Evolutionary conservation across 2,888 invertebrate species (phyloP).

Genomic region (Drosophila sordidula): DNA sequence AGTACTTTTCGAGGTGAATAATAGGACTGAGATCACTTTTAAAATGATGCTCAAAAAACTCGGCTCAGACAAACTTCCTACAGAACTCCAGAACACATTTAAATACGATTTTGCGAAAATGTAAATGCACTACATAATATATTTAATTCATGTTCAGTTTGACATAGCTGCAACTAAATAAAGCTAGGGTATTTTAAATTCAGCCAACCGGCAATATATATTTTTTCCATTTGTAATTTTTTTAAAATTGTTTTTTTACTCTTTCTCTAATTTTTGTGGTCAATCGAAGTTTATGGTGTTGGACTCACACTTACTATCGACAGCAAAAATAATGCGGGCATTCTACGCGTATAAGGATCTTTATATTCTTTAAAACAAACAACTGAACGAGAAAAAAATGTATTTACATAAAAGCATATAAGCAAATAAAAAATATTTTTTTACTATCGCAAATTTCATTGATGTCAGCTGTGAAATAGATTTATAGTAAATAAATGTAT

Average conservation of each 20-base stretch:
- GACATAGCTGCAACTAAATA: too few relatives aligned
- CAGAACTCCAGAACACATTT: too few relatives aligned
- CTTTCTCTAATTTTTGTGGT: background rate
- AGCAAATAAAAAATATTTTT: background rate
- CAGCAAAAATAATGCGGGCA: background rate
- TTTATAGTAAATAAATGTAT: background rate
- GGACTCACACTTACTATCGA: background rate
- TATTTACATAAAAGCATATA: background rate
- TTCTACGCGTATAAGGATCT: background rate
- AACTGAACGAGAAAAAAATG: background rate
- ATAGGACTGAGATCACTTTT: too few relatives aligned
- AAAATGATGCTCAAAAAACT: too few relatives aligned
- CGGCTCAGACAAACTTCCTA: too few relatives aligned
- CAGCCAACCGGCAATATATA: background rate
- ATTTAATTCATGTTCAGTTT: background rate
- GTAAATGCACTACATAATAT: too few relatives aligned
- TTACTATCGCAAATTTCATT: background rate
- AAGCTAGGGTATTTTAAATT: background rate
- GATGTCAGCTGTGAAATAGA: constrained; percentile 1
- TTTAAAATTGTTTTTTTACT: background rate
- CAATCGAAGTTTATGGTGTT: background rate
- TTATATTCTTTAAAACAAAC: background rate
- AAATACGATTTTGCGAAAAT: too few relatives aligned
- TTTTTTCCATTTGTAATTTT: background rate
- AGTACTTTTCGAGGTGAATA: too few relatives aligned